These are phyloP conservation scores for Symphodus melops DNA, from an alignment of 2,113 vertebrate genomes.

Conservation along the genomic window DNA sequence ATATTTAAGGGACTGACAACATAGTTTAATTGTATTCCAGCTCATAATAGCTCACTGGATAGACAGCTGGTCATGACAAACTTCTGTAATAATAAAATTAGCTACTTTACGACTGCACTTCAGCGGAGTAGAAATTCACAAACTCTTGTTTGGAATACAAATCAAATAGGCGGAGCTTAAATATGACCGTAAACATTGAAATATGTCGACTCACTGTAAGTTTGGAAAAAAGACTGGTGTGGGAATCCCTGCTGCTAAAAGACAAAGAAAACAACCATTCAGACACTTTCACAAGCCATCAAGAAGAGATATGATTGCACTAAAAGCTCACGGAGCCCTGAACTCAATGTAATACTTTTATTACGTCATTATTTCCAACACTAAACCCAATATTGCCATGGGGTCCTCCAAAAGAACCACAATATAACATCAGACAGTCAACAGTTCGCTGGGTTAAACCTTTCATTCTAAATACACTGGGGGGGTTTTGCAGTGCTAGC, in stretches of 20 bases:
- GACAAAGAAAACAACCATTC: no score
- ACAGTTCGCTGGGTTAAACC: no score
- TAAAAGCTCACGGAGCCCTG: neutral
- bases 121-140: neutral
- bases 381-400: neutral
- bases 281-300: no score
- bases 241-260: no score
- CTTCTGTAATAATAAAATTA: neutral
- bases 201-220: no score
- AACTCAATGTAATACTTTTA: neutral
- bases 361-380: constrained; percentile 29
- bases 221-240: no score
- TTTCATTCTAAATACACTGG: no score
- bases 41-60: constrained; percentile 20
- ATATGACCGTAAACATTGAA: no score
- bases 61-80: constrained; percentile 32
- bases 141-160: neutral
- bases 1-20: constrained; percentile 54
- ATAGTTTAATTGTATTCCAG: constrained; percentile 40
- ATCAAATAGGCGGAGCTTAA: no score
- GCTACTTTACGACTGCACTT: neutral
- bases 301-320: neutral
- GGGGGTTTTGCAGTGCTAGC: no score
- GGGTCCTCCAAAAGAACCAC: neutral
- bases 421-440: no score